Evolutionary conservation across 1,140 invertebrate species (phyloP), one percentile per base, ranked within the genome.

Genomic region (Bradynema listronoti): DNA sequence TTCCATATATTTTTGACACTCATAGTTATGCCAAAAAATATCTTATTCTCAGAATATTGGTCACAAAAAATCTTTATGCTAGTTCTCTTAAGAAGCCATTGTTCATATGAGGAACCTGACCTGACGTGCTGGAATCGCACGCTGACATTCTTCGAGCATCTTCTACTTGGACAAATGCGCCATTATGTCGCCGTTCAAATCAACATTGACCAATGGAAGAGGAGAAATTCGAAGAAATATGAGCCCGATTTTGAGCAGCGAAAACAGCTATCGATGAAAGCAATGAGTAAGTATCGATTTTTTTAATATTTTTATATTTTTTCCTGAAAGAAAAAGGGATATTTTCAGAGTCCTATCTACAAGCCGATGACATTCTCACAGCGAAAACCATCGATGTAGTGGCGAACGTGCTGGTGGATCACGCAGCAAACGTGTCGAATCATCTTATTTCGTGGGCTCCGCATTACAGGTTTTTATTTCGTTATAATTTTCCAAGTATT

Each of bases 171-270:
- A 14, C 69, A 72, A 54, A 69, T 72, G 68, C 30, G 72, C 29
- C 60, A 72, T 49, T 72, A 72, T 53, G 54, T 72, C 25, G 57
- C 72, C 11, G 68, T 75, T 1, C 68, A 72, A 41, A 72, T 72
- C 34, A 73, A 72, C 46, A 64, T 75, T 6, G 71, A 72, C 43
- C 69, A 72, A 49, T 72, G 72, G 66, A 25, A 53, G 4, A 32
- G 52, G 14, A 39, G 71, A 7, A 58, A 71, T 47, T 46, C 56
- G n/a, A 22, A 52, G 2, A 30, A 32, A n/a, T 69, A 71, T 34
- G 56, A 11, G 24, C 16, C 55, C 42, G 69, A 69, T 22, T 69
- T 69, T 69, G 69, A 56, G 14, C 11, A 34, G 32, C 49, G 52
- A 4, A 43, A 47, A 11, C 30, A 52, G 1, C 11, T 41, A 29